Evolutionary conservation across 2,113 vertebrate genomes (phyloP).

Genomic region (Burhinus oedicnemus): DNA sequence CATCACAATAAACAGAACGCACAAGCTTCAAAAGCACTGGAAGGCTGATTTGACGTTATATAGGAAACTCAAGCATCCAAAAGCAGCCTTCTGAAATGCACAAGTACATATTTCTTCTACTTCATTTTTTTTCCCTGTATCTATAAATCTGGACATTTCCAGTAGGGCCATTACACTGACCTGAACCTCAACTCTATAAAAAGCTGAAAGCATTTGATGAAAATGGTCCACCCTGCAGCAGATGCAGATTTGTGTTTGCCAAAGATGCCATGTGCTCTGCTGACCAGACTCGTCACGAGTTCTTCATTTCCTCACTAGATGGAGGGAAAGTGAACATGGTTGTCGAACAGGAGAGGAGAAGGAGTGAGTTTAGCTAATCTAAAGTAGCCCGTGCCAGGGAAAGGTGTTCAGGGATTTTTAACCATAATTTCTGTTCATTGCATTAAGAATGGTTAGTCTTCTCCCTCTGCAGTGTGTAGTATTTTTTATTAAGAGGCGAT

Average conservation of each 20-base stretch:
- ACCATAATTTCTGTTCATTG: neutral
- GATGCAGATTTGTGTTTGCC: neutral
- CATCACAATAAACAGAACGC: neutral
- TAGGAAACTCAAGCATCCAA: neutral
- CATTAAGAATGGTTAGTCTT: neutral
- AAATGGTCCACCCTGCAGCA: neutral
- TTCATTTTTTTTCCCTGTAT: neutral
- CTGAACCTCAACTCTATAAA: neutral
- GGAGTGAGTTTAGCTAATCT: neutral
- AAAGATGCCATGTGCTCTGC: neutral
- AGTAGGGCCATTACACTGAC: neutral
- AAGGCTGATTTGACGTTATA: neutral
- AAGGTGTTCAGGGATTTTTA: neutral
- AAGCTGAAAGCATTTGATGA: neutral
- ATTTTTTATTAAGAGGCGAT: neutral
- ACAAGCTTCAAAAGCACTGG: neutral
- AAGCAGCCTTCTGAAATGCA: neutral
- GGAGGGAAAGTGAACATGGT: neutral
- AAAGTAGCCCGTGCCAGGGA: neutral
- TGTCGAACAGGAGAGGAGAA: neutral
- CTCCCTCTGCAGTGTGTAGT: neutral
- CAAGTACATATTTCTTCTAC: neutral
- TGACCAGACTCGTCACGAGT: neutral
- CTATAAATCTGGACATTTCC: neutral
- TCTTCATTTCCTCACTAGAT: neutral